A percentile compares a stretch with the other conserved stretches of the same genome.
phyloP scores from a whole-genome alignment of 2,113 vertebrate species.

The Lampris incognitus region DNA sequence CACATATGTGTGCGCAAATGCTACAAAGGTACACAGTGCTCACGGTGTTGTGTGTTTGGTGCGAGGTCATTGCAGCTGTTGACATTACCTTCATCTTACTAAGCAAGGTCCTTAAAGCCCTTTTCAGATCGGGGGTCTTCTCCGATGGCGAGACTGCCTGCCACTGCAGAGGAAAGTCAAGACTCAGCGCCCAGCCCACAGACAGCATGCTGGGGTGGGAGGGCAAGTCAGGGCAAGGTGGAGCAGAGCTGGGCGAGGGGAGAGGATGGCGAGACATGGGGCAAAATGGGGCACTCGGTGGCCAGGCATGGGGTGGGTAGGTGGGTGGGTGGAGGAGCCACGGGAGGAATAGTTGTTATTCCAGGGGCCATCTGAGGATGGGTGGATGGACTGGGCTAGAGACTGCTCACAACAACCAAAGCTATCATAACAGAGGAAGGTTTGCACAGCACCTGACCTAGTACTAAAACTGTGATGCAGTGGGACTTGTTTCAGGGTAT shows the following conservation, averaged over 20 bases:
- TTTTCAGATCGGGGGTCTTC: slow-evolving; percentile 89
- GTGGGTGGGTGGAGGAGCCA: slow-evolving; percentile 31
- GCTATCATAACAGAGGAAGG: not conserved
- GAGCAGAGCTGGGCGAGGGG: slow-evolving; percentile 45
- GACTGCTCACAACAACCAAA: slow-evolving; percentile 1
- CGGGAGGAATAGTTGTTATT: slow-evolving; percentile 1
- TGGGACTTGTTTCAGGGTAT: too few relatives aligned
- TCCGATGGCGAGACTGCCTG: slow-evolving; percentile 85
- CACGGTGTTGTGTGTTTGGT: slow-evolving; percentile 50
- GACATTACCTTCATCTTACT: slow-evolving; percentile 88
- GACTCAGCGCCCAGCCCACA: slow-evolving; percentile 77
- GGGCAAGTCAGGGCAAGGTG: not conserved
- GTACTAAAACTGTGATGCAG: too few relatives aligned
- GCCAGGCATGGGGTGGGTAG: slow-evolving; percentile 31
- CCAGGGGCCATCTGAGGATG: slow-evolving; percentile 1
- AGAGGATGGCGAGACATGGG: slow-evolving; percentile 45
- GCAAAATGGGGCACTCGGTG: slow-evolving; percentile 22
- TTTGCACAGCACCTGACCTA: too few relatives aligned
- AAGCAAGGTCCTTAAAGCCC: slow-evolving; percentile 87
- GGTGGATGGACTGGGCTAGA: slow-evolving; percentile 1
- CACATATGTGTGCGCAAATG: slow-evolving; percentile 27
- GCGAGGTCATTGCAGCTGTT: slow-evolving; percentile 41
- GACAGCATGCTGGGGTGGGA: slow-evolving; percentile 70
- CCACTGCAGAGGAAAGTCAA: slow-evolving; percentile 86
- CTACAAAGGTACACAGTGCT: slow-evolving; percentile 37